Percentiles rank a stretch among this genome's conserved stretches.
Evolutionary conservation across 2,113 vertebrate species (phyloP).

Genomic region (Choloepus hoffmanni): DNA sequence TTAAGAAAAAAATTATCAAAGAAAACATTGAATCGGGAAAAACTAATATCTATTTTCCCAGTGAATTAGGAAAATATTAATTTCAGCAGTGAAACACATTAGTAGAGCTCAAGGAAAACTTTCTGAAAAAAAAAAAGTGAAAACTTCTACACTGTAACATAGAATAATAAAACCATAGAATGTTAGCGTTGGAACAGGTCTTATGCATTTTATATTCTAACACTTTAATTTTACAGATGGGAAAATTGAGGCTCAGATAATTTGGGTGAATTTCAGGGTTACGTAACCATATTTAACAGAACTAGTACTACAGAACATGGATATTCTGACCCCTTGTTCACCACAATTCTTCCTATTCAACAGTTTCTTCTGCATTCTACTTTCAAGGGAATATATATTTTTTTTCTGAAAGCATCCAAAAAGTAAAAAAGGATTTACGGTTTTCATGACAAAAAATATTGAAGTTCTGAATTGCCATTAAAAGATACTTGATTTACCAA

Average conservation of each 20-base stretch:
- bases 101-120: background rate
- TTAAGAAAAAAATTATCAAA: conserved; percentile 35
- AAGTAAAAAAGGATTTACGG: conserved; percentile 1
- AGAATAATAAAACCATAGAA: conserved; percentile 8
- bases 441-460: conserved; percentile 22
- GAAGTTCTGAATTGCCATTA: background rate
- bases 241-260: conserved; percentile 28
- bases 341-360: background rate
- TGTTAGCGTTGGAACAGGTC: background rate
- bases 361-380: background rate
- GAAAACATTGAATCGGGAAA: conserved; percentile 42
- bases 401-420: background rate
- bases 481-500: background rate
- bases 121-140: background rate
- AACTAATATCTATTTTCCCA: background rate
- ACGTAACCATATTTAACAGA: conserved; percentile 4
- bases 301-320: background rate
- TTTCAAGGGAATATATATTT: background rate
- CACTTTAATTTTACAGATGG: conserved; percentile 60
- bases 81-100: background rate
- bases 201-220: conserved; percentile 60
- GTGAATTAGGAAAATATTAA: background rate
- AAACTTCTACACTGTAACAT: background rate
- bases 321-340: background rate
- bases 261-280: conserved; percentile 27